Conservation (phyloP, 1,140 invertebrate species). For the Leptopilina boulardi region DNA sequence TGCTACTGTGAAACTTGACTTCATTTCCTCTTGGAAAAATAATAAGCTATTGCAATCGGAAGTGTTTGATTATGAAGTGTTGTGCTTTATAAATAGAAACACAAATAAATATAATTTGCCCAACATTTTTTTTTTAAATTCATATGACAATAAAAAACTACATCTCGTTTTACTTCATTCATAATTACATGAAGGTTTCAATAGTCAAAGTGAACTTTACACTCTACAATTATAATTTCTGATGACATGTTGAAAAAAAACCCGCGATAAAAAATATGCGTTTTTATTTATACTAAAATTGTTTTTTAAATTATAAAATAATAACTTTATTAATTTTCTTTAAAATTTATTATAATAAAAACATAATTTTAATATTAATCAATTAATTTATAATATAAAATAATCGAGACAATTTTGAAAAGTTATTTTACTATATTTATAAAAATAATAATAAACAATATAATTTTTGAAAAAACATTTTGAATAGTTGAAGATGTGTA, state of each 20-base stretch:
- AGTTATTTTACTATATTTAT: no score
- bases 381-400: no score
- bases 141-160: constrained; percentile 10
- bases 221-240: neutral
- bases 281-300: no score
- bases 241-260: neutral
- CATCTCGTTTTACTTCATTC: neutral
- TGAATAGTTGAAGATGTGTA: no score
- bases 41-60: constrained; percentile 24
- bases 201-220: neutral
- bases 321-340: no score
- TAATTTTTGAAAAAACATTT: no score
- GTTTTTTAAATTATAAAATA: no score
- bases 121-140: neutral
- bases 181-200: neutral
- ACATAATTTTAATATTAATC: no score
- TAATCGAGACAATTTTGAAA: no score
- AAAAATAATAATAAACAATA: no score
- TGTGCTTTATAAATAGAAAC: neutral
- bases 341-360: no score
- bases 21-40: constrained; percentile 1
- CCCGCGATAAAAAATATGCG: no score
- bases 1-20: constrained; percentile 16
- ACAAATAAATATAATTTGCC: neutral
- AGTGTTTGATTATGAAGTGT: constrained; percentile 7